These are phyloP conservation scores for Prunella fulvescens DNA, from an alignment of 2,113 vertebrate genomes.

Conservation along the genomic window DNA sequence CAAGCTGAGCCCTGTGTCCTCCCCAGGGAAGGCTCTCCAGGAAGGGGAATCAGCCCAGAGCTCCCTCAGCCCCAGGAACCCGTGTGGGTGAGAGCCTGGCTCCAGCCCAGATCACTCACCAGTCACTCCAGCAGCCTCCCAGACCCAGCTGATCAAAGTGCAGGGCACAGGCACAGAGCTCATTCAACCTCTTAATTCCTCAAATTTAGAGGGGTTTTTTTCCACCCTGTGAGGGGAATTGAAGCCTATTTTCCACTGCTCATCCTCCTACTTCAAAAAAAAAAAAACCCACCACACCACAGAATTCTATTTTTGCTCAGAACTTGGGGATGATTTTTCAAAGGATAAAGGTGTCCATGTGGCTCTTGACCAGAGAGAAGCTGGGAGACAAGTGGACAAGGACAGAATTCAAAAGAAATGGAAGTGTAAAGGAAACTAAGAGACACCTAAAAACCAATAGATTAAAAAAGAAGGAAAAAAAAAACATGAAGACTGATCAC, in stretches of 20 bases:
- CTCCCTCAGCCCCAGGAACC: background rate
- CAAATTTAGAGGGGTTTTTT: background rate
- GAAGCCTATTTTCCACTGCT: conserved; percentile 27
- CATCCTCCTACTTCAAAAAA: background rate
- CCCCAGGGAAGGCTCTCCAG: background rate
- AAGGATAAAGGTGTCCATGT: background rate
- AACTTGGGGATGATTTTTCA: conserved; percentile 2
- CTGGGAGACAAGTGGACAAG: background rate
- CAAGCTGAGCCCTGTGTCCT: background rate
- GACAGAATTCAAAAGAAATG: background rate
- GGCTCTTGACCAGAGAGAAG: conserved; percentile 27
- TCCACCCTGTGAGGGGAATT: background rate
- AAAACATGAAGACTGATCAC: conserved; percentile 54
- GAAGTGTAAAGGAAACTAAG: background rate
- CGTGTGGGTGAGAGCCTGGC: accelerated
- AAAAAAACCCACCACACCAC: background rate
- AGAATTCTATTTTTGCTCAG: background rate
- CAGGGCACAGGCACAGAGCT: background rate
- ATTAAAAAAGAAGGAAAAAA: background rate
- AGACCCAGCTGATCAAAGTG: background rate
- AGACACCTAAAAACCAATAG: conserved; percentile 24
- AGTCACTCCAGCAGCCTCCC: background rate
- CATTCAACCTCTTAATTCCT: background rate
- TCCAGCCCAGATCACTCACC: background rate
- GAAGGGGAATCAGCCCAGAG: background rate